Evolutionary conservation across 2,888 invertebrate species (phyloP).

Genomic region (Branchellion lobata): DNA sequence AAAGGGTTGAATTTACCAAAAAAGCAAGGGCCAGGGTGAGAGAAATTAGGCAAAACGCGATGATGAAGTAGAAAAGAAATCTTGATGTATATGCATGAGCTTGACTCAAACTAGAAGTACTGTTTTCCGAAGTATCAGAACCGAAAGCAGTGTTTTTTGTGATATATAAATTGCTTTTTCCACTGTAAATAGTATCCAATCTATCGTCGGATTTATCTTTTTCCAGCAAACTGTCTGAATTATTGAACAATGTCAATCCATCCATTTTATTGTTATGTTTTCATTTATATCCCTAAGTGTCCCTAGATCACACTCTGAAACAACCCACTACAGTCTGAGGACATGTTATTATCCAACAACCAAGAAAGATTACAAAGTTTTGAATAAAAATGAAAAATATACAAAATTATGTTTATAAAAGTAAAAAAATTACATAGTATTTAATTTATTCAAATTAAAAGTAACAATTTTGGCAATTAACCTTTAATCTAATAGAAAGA

Average conservation of each 20-base stretch:
- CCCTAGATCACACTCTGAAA: no score
- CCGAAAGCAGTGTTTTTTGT: neutral
- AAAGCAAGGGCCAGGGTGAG: constrained; percentile 34
- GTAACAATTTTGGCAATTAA: no score
- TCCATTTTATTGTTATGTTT: neutral
- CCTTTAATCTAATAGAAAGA: no score
- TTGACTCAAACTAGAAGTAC: neutral
- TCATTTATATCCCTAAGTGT: no score
- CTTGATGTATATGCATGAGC: constrained; percentile 16
- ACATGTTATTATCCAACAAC: no score
- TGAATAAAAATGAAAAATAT: no score
- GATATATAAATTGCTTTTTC: neutral
- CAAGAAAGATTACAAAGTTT: no score
- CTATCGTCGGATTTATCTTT: neutral
- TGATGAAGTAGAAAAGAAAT: constrained; percentile 41
- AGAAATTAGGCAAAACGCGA: constrained; percentile 39
- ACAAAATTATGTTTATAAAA: no score
- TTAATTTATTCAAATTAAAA: no score
- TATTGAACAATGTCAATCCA: neutral
- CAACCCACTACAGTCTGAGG: no score
- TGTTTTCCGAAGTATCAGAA: neutral
- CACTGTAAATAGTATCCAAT: neutral
- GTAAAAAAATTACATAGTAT: no score
- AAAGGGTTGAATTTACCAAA: no score
- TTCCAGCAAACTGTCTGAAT: neutral